Conservation (phyloP, 2,797 vertebrate species). For the Ficedula albicollis region DNA sequence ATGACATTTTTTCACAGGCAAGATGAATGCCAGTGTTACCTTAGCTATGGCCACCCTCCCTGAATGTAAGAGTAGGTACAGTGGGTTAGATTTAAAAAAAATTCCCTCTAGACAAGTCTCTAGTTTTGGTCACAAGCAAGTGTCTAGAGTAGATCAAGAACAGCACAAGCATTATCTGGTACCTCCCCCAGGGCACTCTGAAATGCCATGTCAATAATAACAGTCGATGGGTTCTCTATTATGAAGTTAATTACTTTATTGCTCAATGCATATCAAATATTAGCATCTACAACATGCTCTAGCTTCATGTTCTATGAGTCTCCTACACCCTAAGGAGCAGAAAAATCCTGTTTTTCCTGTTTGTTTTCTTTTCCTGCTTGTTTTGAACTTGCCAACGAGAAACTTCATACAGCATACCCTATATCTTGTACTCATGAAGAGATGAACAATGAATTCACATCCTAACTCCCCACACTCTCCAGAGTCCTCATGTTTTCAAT, state of each 20-base stretch:
- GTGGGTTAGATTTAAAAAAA: not conserved
- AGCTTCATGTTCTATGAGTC: not conserved
- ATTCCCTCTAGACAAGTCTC: not conserved
- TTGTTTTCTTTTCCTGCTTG: not conserved
- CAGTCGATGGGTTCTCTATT: not conserved
- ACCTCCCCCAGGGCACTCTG: not conserved
- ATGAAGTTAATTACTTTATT: not conserved
- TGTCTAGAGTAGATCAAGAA: not conserved
- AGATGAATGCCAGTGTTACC: not conserved
- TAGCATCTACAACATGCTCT: not conserved
- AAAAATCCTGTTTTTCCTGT: not conserved
- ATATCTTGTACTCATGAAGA: not conserved
- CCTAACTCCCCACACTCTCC: not conserved
- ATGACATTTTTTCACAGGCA: not conserved
- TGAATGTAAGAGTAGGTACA: not conserved
- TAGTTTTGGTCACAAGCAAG: not conserved
- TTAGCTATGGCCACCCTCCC: not conserved
- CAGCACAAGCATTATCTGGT: not conserved
- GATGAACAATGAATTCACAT: not conserved
- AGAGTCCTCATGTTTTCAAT: not conserved
- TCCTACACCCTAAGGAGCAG: not conserved
- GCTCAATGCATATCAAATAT: not conserved
- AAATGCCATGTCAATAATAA: not conserved
- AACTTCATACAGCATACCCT: not conserved
- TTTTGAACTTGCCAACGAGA: not conserved